Evolutionary conservation across 2,888 invertebrate genomes (phyloP), one percentile per base, ranked within the genome.

Genomic region (Diachrysia chrysitis): DNA sequence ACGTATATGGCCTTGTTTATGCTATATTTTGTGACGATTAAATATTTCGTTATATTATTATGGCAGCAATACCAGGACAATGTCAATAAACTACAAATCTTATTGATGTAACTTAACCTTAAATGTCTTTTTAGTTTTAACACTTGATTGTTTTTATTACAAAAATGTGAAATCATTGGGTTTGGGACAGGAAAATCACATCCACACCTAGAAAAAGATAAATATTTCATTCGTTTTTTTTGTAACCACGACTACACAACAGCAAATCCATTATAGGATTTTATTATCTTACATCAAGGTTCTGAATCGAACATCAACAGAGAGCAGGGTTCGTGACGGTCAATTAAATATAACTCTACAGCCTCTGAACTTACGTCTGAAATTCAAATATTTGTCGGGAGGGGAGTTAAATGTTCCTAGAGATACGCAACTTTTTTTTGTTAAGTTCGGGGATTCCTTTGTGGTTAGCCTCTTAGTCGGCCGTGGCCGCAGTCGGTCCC

Each of bases 271-370:
- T 93, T 93, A 93, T 90, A 91, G 87, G 87, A 86, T 92, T 93
- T 93, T 93, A 93, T 93, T 92, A 93, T 92, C 91, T 91, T 85
- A 87, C 88, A 91, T 93, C 89, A 93, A 92, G 90, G 89, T 90
- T 90, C 79, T 85, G 85, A 90, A 89, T 93, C 86, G 90, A 89
- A 89, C 87, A 88, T 85, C 88, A 86, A 86, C 84, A 75, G 71
- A 67, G 74, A 70, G 73, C 81, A 78, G 78, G 78, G 78, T 73
- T 71, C 63, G 68, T 65, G 74, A n/a, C 64, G 71, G 62, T 58
- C 73, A 59, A 82, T 80, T 78, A 61, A 90, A 93, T 91, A 86
- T 71, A 74, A 85, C 73, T 89, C 85, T 93, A 89, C 84, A 66
- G 48, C 66, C 21, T 66, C 57, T 66, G 65, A 69, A 63, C 69